Base-by-base conservation (phyloP, 1,140 invertebrate genomes). In the Coptotermes formosanus region DNA sequence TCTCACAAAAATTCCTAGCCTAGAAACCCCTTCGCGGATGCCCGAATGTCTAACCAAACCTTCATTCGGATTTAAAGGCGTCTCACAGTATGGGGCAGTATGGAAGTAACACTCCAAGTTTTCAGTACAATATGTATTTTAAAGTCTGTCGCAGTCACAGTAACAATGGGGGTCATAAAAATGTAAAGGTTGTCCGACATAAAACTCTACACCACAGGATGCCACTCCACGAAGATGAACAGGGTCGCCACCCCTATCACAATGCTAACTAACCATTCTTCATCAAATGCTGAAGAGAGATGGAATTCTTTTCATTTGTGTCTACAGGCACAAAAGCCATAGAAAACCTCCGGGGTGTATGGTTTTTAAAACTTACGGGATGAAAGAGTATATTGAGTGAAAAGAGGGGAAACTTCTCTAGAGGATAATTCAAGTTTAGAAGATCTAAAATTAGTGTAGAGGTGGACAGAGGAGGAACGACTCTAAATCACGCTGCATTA, bases 241-340 rank as follows among this genome's bases (percentile, higher is more conserved):
- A n/a, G 21, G 59, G 25, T 75, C 64, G 25, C 64, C 25, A 14
- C 25, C 64, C 64, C n/a, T 30, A n/a, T 75, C 64, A 75, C 25
- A 30, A 75, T 75, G 64, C 64, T 75, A 75, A 75, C 64, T 75
- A 75, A 75, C 64, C 64, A 75, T 75, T 75, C n/a, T 75, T n/a
- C 25, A 64, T 64, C 59, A 75, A 75, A 75, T 30, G 64, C 14
- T 30, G n/a, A 8, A 75, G 9, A 14, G n/a, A 14, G 16, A 19
- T 9, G 7, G n/a, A 25, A 30, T 8, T 9, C 25, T 30, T 64
- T 75, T 75, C 25, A 30, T 75, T 75, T 30, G n/a, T 75, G 64
- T 30, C 64, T 75, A 25, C 25, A 6, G 64, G 64, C n/a, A 75
- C 64, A 75, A 75, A n/a, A 75, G 64, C 64, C n/a, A 75, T 75